A percentile compares a stretch with the other conserved stretches of the same genome.
Conservation (phyloP, 2,888 invertebrate species). For the Gonocerus acuteangulatus region DNA sequence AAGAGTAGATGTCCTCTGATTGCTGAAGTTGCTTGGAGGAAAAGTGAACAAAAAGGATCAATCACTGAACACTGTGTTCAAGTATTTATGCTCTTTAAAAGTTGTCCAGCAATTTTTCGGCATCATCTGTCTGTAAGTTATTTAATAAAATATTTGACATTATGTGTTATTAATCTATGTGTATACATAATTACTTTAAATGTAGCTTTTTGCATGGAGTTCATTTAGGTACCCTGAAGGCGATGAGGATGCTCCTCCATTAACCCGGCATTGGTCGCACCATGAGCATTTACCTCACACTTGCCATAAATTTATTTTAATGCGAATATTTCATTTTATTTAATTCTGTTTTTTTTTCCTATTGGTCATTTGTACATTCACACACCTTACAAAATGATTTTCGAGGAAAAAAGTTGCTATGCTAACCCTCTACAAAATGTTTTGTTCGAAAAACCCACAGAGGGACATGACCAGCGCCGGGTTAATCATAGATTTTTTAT, state of each 20-base stretch:
- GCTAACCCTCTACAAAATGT: too few species aligned
- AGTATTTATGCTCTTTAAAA: constrained; percentile 2
- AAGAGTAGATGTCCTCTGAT: neutral
- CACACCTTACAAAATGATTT: too few species aligned
- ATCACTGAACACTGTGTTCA: constrained; percentile 5
- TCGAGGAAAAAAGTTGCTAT: too few species aligned
- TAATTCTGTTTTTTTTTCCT: too few species aligned
- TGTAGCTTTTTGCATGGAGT: neutral
- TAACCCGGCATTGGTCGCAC: neutral
- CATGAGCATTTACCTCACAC: too few species aligned
- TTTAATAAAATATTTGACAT: neutral
- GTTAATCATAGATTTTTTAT: too few species aligned
- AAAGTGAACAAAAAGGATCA: neutral
- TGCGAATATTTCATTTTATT: too few species aligned
- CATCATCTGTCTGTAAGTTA: neutral
- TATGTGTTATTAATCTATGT: neutral
- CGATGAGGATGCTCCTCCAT: neutral
- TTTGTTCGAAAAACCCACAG: too few species aligned
- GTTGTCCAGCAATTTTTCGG: neutral
- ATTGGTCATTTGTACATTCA: too few species aligned
- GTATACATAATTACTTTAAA: neutral
- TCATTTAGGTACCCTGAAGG: neutral
- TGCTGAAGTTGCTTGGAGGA: neutral
- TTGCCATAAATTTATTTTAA: too few species aligned
- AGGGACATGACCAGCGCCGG: too few species aligned